Conservation (phyloP, 2,888 invertebrate species). For the Pachymerium ferrugineum region DNA sequence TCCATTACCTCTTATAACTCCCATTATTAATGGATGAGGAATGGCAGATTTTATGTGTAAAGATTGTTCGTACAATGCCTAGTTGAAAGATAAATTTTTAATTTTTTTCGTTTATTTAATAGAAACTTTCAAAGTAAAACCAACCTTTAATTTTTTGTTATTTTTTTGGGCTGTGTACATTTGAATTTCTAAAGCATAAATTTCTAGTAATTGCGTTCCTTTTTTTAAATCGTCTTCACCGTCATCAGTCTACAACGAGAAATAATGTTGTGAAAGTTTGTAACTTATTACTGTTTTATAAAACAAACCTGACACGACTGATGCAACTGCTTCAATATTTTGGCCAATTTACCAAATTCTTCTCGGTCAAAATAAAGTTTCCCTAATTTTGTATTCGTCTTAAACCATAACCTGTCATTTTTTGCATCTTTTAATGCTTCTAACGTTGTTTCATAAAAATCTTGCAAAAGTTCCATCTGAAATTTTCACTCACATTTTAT, state of each 20-base stretch:
- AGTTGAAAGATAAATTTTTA: conserved; percentile 35
- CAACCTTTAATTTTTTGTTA: conserved; percentile 82
- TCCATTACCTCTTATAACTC: conserved; percentile 81
- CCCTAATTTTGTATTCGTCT: conserved; percentile 97
- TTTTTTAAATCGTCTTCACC: conserved; percentile 97
- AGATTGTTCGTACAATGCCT: conserved; percentile 92
- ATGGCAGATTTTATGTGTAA: conserved; percentile 98
- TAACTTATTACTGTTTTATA: not conserved
- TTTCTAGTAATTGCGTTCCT: conserved; percentile 94
- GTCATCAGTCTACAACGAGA: conserved; percentile 74
- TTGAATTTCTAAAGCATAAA: conserved; percentile 98
- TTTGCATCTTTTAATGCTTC: conserved; percentile 95
- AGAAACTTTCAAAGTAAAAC: not conserved
- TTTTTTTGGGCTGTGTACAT: conserved; percentile 99
- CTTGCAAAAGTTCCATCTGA: conserved; percentile 93
- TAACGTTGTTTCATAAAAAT: conserved; percentile 95
- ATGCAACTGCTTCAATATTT: conserved; percentile 94
- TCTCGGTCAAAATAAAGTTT: conserved; percentile 92
- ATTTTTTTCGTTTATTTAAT: no score
- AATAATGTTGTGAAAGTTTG: not conserved
- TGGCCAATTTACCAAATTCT: conserved; percentile 88
- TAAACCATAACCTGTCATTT: conserved; percentile 98
- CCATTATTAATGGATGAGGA: conserved; percentile 99
- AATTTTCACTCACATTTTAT: conserved; percentile 24
- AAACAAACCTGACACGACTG: conserved; percentile 80